Conservation (phyloP, 1,140 invertebrate species). For the Bombus confusus region DNA sequence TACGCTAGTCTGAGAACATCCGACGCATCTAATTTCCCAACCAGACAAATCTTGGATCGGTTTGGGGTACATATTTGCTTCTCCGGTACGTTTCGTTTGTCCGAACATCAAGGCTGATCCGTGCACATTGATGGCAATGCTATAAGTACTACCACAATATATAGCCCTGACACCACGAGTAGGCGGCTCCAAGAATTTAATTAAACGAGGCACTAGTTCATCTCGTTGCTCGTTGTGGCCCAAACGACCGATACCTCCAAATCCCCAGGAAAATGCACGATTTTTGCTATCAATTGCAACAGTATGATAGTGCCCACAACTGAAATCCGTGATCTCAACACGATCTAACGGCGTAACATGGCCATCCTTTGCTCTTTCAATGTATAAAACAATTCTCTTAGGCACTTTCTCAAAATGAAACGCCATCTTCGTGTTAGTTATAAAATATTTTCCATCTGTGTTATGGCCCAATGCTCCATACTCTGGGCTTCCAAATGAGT, state of each 20-base stretch:
- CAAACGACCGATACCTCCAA: slow-evolving; percentile 95
- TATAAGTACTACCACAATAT: slow-evolving; percentile 93
- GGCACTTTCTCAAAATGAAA: slow-evolving; percentile 93
- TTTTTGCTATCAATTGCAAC: slow-evolving; percentile 94
- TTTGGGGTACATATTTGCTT: slow-evolving; percentile 98
- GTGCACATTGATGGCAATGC: slow-evolving; percentile 91
- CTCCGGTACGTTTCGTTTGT: slow-evolving; percentile 94
- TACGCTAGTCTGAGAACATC: slow-evolving; percentile 90
- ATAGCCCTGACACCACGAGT: slow-evolving; percentile 91
- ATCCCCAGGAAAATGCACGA: slow-evolving; percentile 96
- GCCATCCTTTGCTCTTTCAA: slow-evolving; percentile 94
- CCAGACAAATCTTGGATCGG: slow-evolving; percentile 95
- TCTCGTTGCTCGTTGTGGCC: slow-evolving; percentile 96
- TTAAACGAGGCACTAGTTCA: slow-evolving; percentile 93
- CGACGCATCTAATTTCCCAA: slow-evolving; percentile 93
- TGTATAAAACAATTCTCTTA: slow-evolving; percentile 92
- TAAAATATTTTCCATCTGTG: slow-evolving; percentile 96
- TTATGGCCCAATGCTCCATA: slow-evolving; percentile 96
- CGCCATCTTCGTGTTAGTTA: slow-evolving; percentile 93
- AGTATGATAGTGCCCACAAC: slow-evolving; percentile 95
- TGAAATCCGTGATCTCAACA: slow-evolving; percentile 94
- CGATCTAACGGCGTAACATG: slow-evolving; percentile 92
- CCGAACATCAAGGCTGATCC: slow-evolving; percentile 93
- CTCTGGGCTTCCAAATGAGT: slow-evolving; percentile 96
- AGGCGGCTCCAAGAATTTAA: slow-evolving; percentile 94